These are phyloP conservation scores for Pelecanoides urinatrix DNA, from an alignment of 2,113 vertebrate genomes.

Conservation along the genomic window DNA sequence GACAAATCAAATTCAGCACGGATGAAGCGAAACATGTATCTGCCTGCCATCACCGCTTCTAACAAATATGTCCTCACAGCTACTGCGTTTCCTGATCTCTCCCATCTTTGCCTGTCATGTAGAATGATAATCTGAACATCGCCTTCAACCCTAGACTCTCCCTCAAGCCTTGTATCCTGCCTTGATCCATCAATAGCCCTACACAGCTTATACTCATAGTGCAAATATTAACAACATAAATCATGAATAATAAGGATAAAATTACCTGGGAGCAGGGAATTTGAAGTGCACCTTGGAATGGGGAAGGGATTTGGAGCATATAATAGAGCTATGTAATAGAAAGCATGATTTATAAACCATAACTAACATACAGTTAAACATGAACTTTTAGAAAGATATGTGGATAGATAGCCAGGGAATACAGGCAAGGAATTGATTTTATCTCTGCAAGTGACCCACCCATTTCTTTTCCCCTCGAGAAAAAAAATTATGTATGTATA, in stretches of 20 bases:
- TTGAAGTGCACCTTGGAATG: background rate
- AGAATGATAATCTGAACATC: background rate
- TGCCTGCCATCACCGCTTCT: background rate
- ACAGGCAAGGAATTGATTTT: background rate
- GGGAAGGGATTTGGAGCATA: background rate
- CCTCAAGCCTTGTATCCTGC: background rate
- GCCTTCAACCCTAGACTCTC: background rate
- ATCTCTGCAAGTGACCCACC: background rate
- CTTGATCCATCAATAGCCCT: background rate
- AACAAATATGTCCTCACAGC: background rate
- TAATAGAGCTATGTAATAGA: background rate
- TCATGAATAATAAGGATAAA: background rate
- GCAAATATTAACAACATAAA: background rate
- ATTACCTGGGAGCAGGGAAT: background rate
- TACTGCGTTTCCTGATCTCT: background rate
- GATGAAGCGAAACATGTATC: background rate
- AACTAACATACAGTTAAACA: background rate
- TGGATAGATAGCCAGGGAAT: background rate
- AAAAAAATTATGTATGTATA: background rate
- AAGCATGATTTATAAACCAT: background rate
- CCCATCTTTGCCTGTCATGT: background rate
- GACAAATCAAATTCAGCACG: background rate
- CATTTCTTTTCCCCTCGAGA: background rate
- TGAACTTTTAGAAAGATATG: background rate
- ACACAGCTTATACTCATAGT: accelerated